These are phyloP conservation scores for Engraulis encrasicolus DNA, from an alignment of 2,113 vertebrate species.

Conservation along the genomic window DNA sequence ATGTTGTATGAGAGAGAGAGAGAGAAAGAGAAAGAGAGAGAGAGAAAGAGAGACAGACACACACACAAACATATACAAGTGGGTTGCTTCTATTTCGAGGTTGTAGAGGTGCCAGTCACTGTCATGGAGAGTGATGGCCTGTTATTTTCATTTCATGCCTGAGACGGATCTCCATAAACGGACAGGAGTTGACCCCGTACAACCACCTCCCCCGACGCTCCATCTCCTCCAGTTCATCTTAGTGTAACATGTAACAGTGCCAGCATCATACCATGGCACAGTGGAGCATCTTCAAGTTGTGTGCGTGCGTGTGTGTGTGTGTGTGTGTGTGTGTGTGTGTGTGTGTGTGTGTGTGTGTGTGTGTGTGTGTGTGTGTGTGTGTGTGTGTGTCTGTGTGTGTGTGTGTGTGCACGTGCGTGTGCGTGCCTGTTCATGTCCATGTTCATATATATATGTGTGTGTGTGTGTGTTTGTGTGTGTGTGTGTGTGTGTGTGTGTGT, in stretches of 20 bases:
- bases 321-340: too few relatives aligned
- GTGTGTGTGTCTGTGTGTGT: too few relatives aligned
- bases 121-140: not conserved
- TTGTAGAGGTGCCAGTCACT: slow-evolving; percentile 17
- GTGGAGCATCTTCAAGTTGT: too few relatives aligned
- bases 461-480: too few relatives aligned
- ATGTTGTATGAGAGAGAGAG: not conserved
- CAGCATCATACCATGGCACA: not conserved
- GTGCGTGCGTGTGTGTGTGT: too few relatives aligned
- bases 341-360: too few relatives aligned
- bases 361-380: too few relatives aligned
- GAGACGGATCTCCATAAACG: not conserved
- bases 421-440: too few relatives aligned
- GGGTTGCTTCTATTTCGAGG: not conserved
- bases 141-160: not conserved
- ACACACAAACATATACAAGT: not conserved
- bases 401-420: too few relatives aligned
- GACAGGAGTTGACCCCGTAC: not conserved
- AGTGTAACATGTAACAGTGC: not conserved
- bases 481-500: too few relatives aligned
- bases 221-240: not conserved
- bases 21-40: not conserved
- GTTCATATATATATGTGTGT: too few relatives aligned
- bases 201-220: too few relatives aligned
- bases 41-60: not conserved